Percentiles rank a stretch among this genome's conserved stretches.
Evolutionary conservation across 2,113 vertebrate genomes (phyloP).

Genomic region (Prinia subflava): DNA sequence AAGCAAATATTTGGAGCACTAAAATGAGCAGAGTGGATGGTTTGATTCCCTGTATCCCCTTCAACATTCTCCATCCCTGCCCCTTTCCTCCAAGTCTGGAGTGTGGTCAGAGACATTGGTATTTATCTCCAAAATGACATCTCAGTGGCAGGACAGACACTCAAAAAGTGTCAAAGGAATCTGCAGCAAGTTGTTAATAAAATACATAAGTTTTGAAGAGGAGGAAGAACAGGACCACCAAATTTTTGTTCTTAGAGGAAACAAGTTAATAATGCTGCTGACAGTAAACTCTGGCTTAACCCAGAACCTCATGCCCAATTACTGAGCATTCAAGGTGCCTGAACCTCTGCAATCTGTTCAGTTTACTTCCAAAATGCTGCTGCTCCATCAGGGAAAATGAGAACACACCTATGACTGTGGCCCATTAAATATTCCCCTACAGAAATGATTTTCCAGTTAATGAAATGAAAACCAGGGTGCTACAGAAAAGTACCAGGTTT

Average conservation of each 20-base stretch:
- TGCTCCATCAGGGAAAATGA: neutral
- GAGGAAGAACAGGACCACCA: neutral
- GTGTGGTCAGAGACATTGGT: neutral
- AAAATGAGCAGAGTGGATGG: neutral
- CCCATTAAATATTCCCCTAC: too few species aligned
- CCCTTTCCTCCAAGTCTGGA: too few species aligned
- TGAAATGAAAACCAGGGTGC: neutral
- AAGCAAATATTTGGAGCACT: neutral
- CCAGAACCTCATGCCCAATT: neutral
- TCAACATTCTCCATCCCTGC: neutral
- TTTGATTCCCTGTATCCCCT: neutral
- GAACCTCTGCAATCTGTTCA: neutral
- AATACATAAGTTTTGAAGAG: neutral
- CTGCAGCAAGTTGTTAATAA: neutral
- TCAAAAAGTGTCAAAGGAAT: neutral
- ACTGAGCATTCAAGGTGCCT: neutral
- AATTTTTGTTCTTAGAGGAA: neutral
- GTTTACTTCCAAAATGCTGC: neutral
- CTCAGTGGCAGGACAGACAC: neutral
- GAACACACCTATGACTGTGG: rapidly evolving
- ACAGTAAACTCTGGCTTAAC: neutral
- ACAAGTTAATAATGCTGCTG: neutral
- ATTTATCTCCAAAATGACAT: neutral
- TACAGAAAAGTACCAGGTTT: neutral
- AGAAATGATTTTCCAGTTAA: neutral